Conservation (phyloP, 2,113 vertebrate species). For the Ia io region DNA sequence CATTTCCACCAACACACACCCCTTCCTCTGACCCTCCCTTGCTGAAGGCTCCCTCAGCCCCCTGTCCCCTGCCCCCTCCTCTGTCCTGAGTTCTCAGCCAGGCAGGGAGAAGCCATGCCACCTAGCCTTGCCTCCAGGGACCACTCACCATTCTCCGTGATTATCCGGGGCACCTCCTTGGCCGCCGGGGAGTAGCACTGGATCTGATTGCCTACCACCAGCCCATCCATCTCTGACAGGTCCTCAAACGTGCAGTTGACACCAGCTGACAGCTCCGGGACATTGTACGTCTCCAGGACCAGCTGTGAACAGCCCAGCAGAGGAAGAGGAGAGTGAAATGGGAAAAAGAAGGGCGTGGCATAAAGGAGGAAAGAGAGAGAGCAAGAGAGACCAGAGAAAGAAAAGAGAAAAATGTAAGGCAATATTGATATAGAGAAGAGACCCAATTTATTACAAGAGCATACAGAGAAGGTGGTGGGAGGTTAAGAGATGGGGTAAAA, state of each 20-base stretch:
- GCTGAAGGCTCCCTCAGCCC: too few species aligned
- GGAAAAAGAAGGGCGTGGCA: background rate
- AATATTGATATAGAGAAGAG: background rate
- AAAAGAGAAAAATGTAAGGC: background rate
- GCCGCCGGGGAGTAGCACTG: slow-evolving; percentile 94
- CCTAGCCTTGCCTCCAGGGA: background rate
- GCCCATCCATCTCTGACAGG: slow-evolving; percentile 95
- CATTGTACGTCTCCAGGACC: slow-evolving; percentile 96
- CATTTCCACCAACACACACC: background rate
- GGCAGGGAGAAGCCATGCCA: background rate
- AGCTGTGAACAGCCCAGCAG: slow-evolving; percentile 82
- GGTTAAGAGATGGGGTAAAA: background rate
- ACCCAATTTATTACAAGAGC: background rate
- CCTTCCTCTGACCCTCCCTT: background rate
- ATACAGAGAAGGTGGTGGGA: background rate
- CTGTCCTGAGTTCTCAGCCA: background rate
- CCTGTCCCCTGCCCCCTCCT: background rate
- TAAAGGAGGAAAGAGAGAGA: background rate
- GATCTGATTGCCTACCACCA: slow-evolving; percentile 95
- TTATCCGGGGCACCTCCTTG: slow-evolving; percentile 94
- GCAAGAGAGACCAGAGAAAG: slow-evolving; percentile 31
- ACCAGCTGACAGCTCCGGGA: slow-evolving; percentile 95
- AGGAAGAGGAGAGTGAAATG: background rate
- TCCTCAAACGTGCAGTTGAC: slow-evolving; percentile 98
- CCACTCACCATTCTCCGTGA: slow-evolving; percentile 92